Base-by-base conservation (phyloP, 2,797 vertebrate genomes). In the Micrastur ruficollis region DNA sequence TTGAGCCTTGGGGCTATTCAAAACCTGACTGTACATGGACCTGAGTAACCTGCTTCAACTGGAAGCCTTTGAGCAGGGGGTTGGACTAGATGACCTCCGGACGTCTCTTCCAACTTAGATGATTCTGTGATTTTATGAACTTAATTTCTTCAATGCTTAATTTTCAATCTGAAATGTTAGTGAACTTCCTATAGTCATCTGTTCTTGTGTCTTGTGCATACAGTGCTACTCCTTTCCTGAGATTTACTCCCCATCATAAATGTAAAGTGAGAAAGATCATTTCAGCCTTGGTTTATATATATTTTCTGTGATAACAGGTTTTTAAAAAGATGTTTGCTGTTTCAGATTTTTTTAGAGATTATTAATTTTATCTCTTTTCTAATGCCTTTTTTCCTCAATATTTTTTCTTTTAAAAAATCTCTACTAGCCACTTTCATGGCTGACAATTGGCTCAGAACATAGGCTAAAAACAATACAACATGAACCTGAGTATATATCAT, bases 21-120 rank as follows among this genome's bases (percentile, higher is more conserved):
- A 26, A 91, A 90, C 18, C 49, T 38, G 16, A 72, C 32, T 49
- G n/a, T 22, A 34, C 4, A 14, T 31, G 14, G 22, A 26, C 16
- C 40, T 18, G 34, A 79, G 40, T 6, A 72, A 79, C 10, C 5
- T 68, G 15, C 49, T 50, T 46, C 29, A 50, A 29, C 10, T 12
- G 27, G 16, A 58, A 1, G 2, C 20, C 42, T 34, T 34, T 0
- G 3, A 70, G 34, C 4, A 52, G 10, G 2, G 7, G 1, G 3
- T 12, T 29, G 14, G n/a, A 53, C 34, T 32, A 67, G 11, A 36
- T 5, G 25, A 66, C 15, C 14, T 89, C 16, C 6, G 10, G 15
- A 76, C 6, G 8, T n/a, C 31, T 81, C 23, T 47, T 73, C 32
- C 32, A 78, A 38, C 8, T 50, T 32, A 81, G 3, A 25, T 3